Percentiles rank a stretch among this genome's conserved stretches.
phyloP scores from a whole-genome alignment of 2,888 invertebrate genomes.

The Epistrophe eligans region DNA sequence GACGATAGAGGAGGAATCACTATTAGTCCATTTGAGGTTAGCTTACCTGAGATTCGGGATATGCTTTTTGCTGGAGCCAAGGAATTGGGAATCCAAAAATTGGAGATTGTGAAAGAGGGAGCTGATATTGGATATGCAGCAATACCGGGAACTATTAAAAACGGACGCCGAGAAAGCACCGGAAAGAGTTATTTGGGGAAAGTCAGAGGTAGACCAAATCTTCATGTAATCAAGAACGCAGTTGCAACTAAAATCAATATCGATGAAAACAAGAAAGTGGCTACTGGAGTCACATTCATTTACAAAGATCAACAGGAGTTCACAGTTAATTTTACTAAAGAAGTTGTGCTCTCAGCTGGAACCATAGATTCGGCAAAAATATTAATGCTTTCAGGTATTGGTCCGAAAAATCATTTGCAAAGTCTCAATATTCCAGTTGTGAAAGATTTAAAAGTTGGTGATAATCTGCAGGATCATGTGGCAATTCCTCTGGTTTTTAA shows the following conservation, averaged over 20 bases:
- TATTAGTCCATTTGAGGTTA: slow-evolving; percentile 82
- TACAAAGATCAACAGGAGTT: slow-evolving; percentile 84
- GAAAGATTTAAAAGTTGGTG: slow-evolving; percentile 85
- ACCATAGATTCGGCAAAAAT: slow-evolving; percentile 81
- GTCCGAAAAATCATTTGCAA: slow-evolving; percentile 78
- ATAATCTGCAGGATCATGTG: slow-evolving; percentile 92
- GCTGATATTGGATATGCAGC: slow-evolving; percentile 85
- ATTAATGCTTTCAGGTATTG: slow-evolving; percentile 82
- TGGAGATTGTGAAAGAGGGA: slow-evolving; percentile 82
- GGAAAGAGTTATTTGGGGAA: slow-evolving; percentile 88
- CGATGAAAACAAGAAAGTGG: slow-evolving; percentile 82
- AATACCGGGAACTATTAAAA: slow-evolving; percentile 84
- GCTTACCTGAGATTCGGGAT: slow-evolving; percentile 70
- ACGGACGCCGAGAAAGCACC: slow-evolving; percentile 90
- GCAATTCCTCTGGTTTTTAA: slow-evolving; percentile 84
- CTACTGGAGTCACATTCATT: slow-evolving; percentile 83
- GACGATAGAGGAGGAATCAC: slow-evolving; percentile 82
- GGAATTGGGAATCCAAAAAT: slow-evolving; percentile 84
- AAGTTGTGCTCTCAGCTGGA: slow-evolving; percentile 82
- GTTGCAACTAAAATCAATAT: slow-evolving; percentile 86
- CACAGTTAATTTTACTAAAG: slow-evolving; percentile 78
- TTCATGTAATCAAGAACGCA: slow-evolving; percentile 86
- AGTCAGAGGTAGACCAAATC: slow-evolving; percentile 85
- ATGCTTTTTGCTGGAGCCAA: slow-evolving; percentile 83
- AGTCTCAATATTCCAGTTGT: slow-evolving; percentile 78